phyloP scores from a whole-genome alignment of 1,140 invertebrate species.

The Pseudoatta argentina region DNA sequence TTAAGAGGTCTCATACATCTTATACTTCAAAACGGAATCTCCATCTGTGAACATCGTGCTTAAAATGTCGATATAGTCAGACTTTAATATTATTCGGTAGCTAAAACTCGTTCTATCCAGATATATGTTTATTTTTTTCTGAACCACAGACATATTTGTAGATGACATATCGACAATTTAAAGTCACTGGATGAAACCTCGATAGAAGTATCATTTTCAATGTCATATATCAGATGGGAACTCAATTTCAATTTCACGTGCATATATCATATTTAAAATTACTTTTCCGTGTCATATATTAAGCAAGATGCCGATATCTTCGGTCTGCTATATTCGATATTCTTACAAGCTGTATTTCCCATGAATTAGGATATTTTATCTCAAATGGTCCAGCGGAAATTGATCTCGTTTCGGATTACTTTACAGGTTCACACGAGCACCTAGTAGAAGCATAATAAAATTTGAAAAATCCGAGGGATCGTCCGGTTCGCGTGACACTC shows the following conservation, averaged over 20 bases:
- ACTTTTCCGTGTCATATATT: background rate
- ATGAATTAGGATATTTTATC: constrained; percentile 52
- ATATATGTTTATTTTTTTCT: constrained; percentile 16
- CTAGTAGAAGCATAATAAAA: constrained; percentile 61
- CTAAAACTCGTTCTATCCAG: constrained; percentile 64
- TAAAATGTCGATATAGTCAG: constrained; percentile 75
- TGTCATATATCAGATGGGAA: background rate
- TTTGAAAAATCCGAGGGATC: constrained; percentile 71
- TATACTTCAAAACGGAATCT: constrained; percentile 57
- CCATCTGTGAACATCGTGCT: constrained; percentile 65
- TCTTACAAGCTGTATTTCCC: background rate
- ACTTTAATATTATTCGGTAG: constrained; percentile 77
- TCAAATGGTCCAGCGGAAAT: constrained; percentile 46
- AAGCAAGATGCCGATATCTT: background rate
- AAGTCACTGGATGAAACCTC: background rate
- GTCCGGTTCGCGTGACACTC: constrained; percentile 74
- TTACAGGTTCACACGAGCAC: constrained; percentile 68
- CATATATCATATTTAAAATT: background rate
- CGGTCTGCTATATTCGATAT: background rate
- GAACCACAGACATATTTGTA: background rate
- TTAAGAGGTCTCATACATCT: constrained; percentile 65
- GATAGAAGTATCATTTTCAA: background rate
- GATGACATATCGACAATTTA: constrained; percentile 29
- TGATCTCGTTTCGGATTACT: constrained; percentile 66
- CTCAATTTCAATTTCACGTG: constrained; percentile 9